Base-by-base conservation (phyloP, 1,140 invertebrate genomes). In the Heliconius nattereri region DNA sequence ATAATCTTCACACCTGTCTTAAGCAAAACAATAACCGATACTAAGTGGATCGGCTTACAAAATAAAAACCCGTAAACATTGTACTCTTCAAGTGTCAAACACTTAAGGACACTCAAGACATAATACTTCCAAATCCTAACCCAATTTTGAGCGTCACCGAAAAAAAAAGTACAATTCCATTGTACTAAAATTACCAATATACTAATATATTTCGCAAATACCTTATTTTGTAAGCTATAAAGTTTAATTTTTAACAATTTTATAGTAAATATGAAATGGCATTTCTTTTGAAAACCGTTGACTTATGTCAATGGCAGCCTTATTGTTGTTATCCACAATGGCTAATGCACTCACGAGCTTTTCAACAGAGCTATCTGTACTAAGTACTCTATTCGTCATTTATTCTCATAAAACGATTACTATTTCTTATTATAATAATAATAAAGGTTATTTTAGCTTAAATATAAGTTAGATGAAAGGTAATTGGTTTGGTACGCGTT, bases 281-380 rank as follows among this genome's bases (percentile, higher is more conserved):
- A 23, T 19, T 71, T 73, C 81, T 84, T 89, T 87, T 85, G 73
- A 84, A 82, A 86, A 85, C 79, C 89, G 91, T 91, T 91, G 89
- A 91, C 90, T 88, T 91, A 82, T 89, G 84, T 84, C 84, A 89
- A 88, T 86, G 86, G 84, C 83, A 83, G 82, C 79, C 66, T 86
- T 88, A 91, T 88, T 91, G 73, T 81, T 75, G 35, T 37, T 72
- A 76, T 75, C 74, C 84, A 90, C 90, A 93, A 92, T 86, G 83
- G 88, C 90, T 93, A 93, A 93, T 93, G 86, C 83, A 91, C 90
- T 93, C 90, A 91, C 91, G 90, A 78, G 75, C 80, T 81, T 81
- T 81, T 78, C 80, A 81, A 81, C 80, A 75, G 75, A 78, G 73
- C 75, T 76, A 81, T 81, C 81, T 89, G 86, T 89, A 91, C 89